Percentiles rank a stretch among this genome's conserved stretches.
phyloP scores from a whole-genome alignment of 30 jellyfish, hydroid and myxozoan species.

The Chrysaora quinquecirrha region DNA sequence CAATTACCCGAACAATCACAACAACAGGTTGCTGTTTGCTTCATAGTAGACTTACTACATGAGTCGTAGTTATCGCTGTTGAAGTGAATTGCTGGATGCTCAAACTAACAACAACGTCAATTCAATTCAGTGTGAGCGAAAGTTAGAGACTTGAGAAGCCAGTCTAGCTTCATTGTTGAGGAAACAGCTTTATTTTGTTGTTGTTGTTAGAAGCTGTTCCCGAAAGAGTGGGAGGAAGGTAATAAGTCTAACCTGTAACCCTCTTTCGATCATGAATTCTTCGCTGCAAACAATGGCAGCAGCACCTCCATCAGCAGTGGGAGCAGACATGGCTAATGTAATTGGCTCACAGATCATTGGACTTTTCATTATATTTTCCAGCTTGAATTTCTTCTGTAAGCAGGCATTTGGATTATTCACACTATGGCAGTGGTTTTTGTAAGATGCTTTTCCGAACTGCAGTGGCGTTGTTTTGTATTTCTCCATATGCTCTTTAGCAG shows the following conservation, averaged over 20 bases:
- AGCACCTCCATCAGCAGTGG: conserved; percentile 98
- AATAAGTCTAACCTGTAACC: conserved; percentile 67
- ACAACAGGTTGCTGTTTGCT: no score
- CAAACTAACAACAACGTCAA: no score
- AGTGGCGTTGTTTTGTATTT: conserved; percentile 85
- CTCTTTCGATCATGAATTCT: conserved; percentile 69
- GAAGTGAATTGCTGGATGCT: no score
- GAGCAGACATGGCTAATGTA: conserved; percentile 87
- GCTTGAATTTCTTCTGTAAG: conserved; percentile 65
- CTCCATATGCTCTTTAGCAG: conserved; percentile 90
- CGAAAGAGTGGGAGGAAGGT: no score
- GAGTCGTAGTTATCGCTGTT: no score
- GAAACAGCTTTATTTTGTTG: no score
- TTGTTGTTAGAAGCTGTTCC: no score
- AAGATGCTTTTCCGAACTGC: conserved; percentile 90
- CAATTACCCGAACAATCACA: no score
- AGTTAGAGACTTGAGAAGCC: no score
- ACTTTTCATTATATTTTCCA: conserved; percentile 65
- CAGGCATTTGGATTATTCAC: conserved; percentile 92
- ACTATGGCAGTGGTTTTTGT: conserved; percentile 93
- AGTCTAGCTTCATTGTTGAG: no score
- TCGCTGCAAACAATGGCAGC: conserved; percentile 97
- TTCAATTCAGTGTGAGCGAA: no score
- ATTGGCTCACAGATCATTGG: conserved; percentile 79
- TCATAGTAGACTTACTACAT: no score